phyloP scores from a whole-genome alignment of 1,140 invertebrate species.

The Drosophila micromelanica region DNA sequence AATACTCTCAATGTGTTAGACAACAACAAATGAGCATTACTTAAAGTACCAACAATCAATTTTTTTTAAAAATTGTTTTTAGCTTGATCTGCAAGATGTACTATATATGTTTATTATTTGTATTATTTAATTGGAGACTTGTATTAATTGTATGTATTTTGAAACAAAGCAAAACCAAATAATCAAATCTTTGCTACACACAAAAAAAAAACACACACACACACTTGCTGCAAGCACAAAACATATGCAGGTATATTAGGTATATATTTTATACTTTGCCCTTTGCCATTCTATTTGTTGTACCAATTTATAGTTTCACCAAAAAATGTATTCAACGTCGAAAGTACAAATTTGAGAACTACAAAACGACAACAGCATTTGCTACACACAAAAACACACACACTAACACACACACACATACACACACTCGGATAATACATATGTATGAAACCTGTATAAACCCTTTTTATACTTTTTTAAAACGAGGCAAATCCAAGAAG shows the following conservation, averaged over 20 bases:
- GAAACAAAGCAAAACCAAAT: slow-evolving; percentile 67
- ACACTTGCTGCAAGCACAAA: slow-evolving; percentile 74
- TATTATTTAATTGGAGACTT: slow-evolving; percentile 68
- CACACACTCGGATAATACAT: slow-evolving; percentile 32
- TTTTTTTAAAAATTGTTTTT: slow-evolving; percentile 51
- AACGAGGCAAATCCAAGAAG: slow-evolving; percentile 58
- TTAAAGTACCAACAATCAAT: slow-evolving; percentile 68
- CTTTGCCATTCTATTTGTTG: slow-evolving; percentile 63
- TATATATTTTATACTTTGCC: slow-evolving; percentile 44
- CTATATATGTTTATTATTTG: slow-evolving; percentile 52
- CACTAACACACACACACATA: slow-evolving; percentile 6
- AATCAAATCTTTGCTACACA: slow-evolving; percentile 43
- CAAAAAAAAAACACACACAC: slow-evolving; percentile 35
- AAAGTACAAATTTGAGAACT: slow-evolving; percentile 54
- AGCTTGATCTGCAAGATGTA: slow-evolving; percentile 49
- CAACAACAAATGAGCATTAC: slow-evolving; percentile 74
- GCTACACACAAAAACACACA: slow-evolving; percentile 27
- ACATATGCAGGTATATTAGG: slow-evolving; percentile 48
- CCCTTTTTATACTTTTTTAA: slow-evolving; percentile 48
- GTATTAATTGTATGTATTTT: slow-evolving; percentile 73
- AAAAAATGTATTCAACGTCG: slow-evolving; percentile 73
- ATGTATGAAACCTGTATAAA: slow-evolving; percentile 25
- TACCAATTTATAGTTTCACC: slow-evolving; percentile 72
- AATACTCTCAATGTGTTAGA: slow-evolving; percentile 75
- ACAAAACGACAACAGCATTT: slow-evolving; percentile 51